Base-by-base conservation (phyloP, 2,113 vertebrate genomes). In the Phalacrocorax pelagicus region DNA sequence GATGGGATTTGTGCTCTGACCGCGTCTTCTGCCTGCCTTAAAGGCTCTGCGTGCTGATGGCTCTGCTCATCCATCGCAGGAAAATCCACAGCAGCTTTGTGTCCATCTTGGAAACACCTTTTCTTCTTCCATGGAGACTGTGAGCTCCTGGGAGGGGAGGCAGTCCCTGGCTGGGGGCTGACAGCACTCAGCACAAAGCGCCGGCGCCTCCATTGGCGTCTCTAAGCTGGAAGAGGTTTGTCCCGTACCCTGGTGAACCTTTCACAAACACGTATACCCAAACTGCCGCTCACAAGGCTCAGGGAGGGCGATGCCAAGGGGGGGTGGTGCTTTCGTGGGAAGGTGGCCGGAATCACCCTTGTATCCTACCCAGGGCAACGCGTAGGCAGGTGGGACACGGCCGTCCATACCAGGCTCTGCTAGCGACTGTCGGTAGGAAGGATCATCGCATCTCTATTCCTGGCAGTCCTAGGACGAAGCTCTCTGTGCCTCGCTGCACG, bases 271-370 rank as follows among this genome's bases (percentile, higher is more conserved):
- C 5, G 1, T 15, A 4, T 4, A 38, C 47, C 29, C 66, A 29
- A n/a, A 29, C 5, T 4, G 15, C 16, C 2, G 0, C 57, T 63
- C 1, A 0, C 10, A 21, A 1, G 12, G 40, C 40, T 38, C 69
- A 32, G 30, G 57, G 32, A 62, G 21, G 20, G 63, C 1, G 19
- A 46, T 55, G 51, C 51, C 12, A 5, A n/a, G 52, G 32, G 38
- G 32, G 32, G 27, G 21, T 10, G 23, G 10, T 27, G 23, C 32
- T 57, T 17, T n/a, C 1, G 6, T 24, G n/a, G 29, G 27, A 23
- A 29, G 23, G 54, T 4, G 2, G n/a, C 30, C 32, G 52, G 42
- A 24, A 26, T 42, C 36, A 5, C 42, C 44, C 24, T 19, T 2
- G 2, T n/a, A 10, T 19, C 24, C 59, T 18, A 6, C 51, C 22